These are phyloP conservation scores for Lates calcarifer DNA, from an alignment of 2,113 vertebrate genomes.

Conservation along the genomic window DNA sequence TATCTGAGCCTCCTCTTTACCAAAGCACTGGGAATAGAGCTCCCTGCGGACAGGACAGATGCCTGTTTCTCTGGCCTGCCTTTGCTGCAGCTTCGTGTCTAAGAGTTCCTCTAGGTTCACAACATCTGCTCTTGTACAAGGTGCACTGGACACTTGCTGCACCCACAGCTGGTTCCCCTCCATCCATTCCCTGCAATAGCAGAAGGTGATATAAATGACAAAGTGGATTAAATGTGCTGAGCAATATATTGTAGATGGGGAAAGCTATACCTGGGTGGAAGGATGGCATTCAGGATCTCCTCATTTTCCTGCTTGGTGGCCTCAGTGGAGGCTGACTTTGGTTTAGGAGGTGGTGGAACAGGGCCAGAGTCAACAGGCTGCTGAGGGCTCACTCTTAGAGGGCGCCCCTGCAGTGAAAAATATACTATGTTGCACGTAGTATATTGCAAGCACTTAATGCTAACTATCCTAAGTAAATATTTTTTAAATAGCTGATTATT, in stretches of 20 bases:
- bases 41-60: conserved; percentile 94
- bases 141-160: conserved; percentile 92
- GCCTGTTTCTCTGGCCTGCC: conserved; percentile 91
- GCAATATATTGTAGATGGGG: not conserved
- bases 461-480: too few species aligned
- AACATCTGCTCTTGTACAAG: conserved; percentile 92
- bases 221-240: not conserved
- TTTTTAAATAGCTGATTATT: not conserved
- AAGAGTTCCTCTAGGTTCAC: conserved; percentile 90
- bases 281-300: conserved; percentile 90
- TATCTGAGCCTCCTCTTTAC: conserved; percentile 74
- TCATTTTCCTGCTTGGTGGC: conserved; percentile 83
- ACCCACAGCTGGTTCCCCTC: conserved; percentile 90
- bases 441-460: not conserved
- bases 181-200: conserved; percentile 87
- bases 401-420: conserved; percentile 77
- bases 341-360: conserved; percentile 86
- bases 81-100: conserved; percentile 88
- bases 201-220: conserved; percentile 15
- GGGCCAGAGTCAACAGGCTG: conserved; percentile 71
- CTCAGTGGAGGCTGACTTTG: conserved; percentile 76
- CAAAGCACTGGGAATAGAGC: conserved; percentile 94
- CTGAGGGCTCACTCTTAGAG: conserved; percentile 80
- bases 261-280: conserved; percentile 90
- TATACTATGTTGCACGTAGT: not conserved